Evolutionary conservation across 2,113 vertebrate species (phyloP), one percentile per base, ranked within the genome.

Genomic region (Centropus unirufus): DNA sequence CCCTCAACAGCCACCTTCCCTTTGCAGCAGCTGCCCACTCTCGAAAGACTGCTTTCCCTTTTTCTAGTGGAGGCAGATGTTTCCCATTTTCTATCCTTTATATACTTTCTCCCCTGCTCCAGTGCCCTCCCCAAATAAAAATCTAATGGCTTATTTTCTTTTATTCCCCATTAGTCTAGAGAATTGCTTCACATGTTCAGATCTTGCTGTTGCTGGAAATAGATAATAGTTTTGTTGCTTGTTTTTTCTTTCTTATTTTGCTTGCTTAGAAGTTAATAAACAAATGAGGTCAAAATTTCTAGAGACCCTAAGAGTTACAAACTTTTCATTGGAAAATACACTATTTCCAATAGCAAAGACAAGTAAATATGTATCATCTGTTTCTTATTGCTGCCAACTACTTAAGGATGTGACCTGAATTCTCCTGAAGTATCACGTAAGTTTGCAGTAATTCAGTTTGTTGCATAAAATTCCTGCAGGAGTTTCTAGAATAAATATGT

Each of bases 331-430:
- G 59, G 15, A 30, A 80, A 81, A 4, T 54, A 7, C 17, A 69
- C 20, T 10, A 32, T 85, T 95, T 95, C 46, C 47, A 59, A 11
- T 59, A 39, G 61, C 46, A 10, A 89, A 93, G 12, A 57, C 24
- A 87, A 94, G 17, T 96, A 86, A 97, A 97, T 92, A 52, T 18
- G 5, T 88, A 36, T 76, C 16, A 32, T 95, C 51, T 95, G 42
- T 77, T 96, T 96, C 91, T 86, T 83, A 44, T 61, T 93, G 89
- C 94, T 96, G 68, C 77, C 95, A 92, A 86, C 89, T 89, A 66
- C 68, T 19, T 92, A 98, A 98, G 98, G 98, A 94, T 96, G 85
- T 97, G 97, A 98, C 85, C 95, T 97, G 89, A 98, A 84, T 95
- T 97, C 96, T 95, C 92, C 96, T 79, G 94, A 97, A 89, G 92